Base-by-base conservation (phyloP, 2,797 vertebrate genomes). In the Anabas testudineus region DNA sequence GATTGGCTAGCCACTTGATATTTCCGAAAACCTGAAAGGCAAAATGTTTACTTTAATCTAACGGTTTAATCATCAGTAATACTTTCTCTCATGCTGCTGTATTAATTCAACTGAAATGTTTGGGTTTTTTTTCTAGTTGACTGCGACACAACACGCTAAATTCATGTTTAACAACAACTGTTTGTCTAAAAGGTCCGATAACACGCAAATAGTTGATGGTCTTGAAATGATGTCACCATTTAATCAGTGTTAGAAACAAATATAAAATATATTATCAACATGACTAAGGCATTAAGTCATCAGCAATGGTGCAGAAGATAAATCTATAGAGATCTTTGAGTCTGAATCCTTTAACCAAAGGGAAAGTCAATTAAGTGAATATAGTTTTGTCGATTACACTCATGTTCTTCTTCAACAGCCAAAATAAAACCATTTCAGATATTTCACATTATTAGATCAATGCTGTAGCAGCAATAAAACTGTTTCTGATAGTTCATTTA, bases 1-100 rank as follows among this genome's bases (percentile, higher is more conserved):
- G 70, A 80, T 37, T 60, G 63, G 37, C 34, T 72, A 10, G 2
- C 46, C 24, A 34, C 57, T 83, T 60, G 19, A 69, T 63, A 72
- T 65, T 77, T 80, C 58, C 26, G 28, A 37, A 57, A 60, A 49
- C 63, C 34, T 19, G 34, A 68, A 78, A 36, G 43, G 70, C 45
- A 71, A 15, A 55, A 46, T 5, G 45, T 48, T 28, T 51, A 18
- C 51, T 77, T 64, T 46, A 37, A 34, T 68, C 18, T 1, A 26
- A 10, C 26, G 48, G 46, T 71, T 56, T 63, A 55, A 58, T 63
- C 47, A 45, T 37, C n/a, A 39, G 28, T n/a, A 39, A 64, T 10
- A 10, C 1, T 10, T 64, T 54, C 57, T 34, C 53, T 68, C 37
- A 56, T 51, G 30, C 18, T 22, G 30, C 41, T 60, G 34, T 21